A percentile compares a stretch with the other conserved stretches of the same genome.
Evolutionary conservation across 2,797 vertebrate species (phyloP).

Genomic region (Pagetopsis macropterus): DNA sequence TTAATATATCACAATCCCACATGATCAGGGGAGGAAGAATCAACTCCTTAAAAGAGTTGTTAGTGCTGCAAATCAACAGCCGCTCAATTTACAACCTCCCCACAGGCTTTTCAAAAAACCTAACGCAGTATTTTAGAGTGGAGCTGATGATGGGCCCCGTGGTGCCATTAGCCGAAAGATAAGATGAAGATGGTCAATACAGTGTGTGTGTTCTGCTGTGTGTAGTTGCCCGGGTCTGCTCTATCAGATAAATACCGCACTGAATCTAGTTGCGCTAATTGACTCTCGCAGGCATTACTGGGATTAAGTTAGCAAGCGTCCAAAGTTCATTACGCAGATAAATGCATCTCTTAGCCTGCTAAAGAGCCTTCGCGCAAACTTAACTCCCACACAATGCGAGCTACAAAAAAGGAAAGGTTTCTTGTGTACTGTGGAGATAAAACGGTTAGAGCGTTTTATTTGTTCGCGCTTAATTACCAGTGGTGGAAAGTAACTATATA

Average conservation of each 20-base stretch:
- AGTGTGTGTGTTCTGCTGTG: constrained; percentile 58
- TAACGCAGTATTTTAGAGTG: constrained; percentile 51
- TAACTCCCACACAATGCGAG: constrained; percentile 72
- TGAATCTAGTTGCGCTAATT: constrained; percentile 86
- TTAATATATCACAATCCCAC: constrained; percentile 46
- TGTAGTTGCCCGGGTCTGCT: constrained; percentile 68
- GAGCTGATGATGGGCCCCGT: constrained; percentile 76
- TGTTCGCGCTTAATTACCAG: constrained; percentile 34
- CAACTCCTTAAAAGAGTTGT: constrained; percentile 70
- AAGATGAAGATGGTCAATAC: constrained; percentile 78
- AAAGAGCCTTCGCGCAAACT: constrained; percentile 80
- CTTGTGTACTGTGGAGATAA: constrained; percentile 33
- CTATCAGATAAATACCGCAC: constrained; percentile 82
- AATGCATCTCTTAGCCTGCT: constrained; percentile 86
- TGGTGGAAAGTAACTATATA: not conserved
- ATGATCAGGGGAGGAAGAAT: constrained; percentile 59
- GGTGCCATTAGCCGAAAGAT: constrained; percentile 77
- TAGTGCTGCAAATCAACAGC: constrained; percentile 74
- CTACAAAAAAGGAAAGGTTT: constrained; percentile 56
- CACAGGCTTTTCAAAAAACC: constrained; percentile 56
- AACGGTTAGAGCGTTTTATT: constrained; percentile 42
- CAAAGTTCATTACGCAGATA: constrained; percentile 89
- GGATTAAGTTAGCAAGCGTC: constrained; percentile 87
- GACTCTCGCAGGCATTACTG: constrained; percentile 89
- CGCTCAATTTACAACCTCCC: constrained; percentile 76